Evolutionary conservation across 2,113 vertebrate species (phyloP), one percentile per base, ranked within the genome.

Genomic region (Trochalopteron elliotii): DNA sequence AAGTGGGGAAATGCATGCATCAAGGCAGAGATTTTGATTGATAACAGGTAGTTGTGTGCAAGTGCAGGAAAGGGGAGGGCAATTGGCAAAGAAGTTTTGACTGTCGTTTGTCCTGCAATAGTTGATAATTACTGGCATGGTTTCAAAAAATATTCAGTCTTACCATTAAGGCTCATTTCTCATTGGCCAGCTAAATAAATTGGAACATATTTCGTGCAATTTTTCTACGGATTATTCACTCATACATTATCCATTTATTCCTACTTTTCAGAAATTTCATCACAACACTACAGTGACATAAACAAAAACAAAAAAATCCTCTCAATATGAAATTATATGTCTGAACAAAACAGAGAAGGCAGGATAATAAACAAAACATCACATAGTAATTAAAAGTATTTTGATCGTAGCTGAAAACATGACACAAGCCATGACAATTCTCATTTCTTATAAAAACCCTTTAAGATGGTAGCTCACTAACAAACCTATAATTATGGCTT

Each of bases 1-100:
- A 9, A 63, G 15, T 30, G 9, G 30, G 4, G 15, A 79, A 71
- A 55, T 8, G 20, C 12, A 42, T 20, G 5, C 9, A 74, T 50
- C 16, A 56, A 47, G 17, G 45, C 16, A 77, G 12, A 40, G 20
- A 40, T 77, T 61, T 77, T 61, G 15, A 23, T 15, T 74, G n/a
- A 49, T n/a, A 7, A 1, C 57, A 52, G 19, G 9, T 40, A 49
- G 6, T 1, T 31, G 11, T 30, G 22, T 37, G 4, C 8, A 37
- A 3, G 0, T 45, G 16, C 1, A 3, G 7, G 12, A 50, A 49
- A 52, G 5, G 12, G 4, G 5, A 63, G 49, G 33, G 23, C 24
- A 71, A 56, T 44, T 55, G 64, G 9, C 4, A 56, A 67, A 68
- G 11, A 75, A 68, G 4, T 39, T 82, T 39, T 56, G 20, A 33